These are phyloP conservation scores for Hippocampus guttulatus DNA, from an alignment of 2,113 vertebrate species.

Conservation along the genomic window DNA sequence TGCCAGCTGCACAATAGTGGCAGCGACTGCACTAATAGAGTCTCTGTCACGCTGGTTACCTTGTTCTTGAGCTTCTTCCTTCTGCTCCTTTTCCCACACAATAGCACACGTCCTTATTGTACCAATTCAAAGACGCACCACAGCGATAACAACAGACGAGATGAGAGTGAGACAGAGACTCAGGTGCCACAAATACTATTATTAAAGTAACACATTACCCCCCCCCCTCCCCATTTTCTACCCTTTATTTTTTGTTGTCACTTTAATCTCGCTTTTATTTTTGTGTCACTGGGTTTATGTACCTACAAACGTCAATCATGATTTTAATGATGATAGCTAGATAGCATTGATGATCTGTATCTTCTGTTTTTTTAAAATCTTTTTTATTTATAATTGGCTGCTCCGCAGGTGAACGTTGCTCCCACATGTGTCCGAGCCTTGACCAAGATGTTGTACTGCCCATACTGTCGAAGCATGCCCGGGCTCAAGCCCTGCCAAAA, in stretches of 20 bases:
- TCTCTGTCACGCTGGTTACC: conserved; percentile 3
- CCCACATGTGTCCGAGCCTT: conserved; percentile 89
- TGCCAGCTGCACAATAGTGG: conserved; percentile 22
- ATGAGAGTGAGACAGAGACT: conserved; percentile 10
- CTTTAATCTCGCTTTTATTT: conserved; percentile 20
- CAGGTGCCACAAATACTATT: conserved; percentile 25
- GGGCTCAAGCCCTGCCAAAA: conserved; percentile 88
- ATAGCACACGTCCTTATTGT: conserved; percentile 8
- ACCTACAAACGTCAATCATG: background rate
- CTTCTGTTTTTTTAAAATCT: background rate
- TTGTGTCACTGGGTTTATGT: background rate
- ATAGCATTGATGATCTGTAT: no score
- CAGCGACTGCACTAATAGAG: conserved; percentile 17
- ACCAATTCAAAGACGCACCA: conserved; percentile 36
- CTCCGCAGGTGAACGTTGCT: conserved; percentile 84
- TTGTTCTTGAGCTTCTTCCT: conserved; percentile 1
- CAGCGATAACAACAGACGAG: conserved; percentile 5
- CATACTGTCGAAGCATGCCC: conserved; percentile 87
- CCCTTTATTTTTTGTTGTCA: conserved; percentile 1
- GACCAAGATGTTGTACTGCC: conserved; percentile 96
- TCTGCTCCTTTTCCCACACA: conserved; percentile 2
- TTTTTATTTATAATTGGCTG: background rate
- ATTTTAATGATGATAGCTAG: background rate
- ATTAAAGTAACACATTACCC: background rate
- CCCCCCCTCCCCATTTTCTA: background rate